Base-by-base conservation (phyloP, 92 coral and sea anemone genomes). In the Meandrina meandrites region DNA sequence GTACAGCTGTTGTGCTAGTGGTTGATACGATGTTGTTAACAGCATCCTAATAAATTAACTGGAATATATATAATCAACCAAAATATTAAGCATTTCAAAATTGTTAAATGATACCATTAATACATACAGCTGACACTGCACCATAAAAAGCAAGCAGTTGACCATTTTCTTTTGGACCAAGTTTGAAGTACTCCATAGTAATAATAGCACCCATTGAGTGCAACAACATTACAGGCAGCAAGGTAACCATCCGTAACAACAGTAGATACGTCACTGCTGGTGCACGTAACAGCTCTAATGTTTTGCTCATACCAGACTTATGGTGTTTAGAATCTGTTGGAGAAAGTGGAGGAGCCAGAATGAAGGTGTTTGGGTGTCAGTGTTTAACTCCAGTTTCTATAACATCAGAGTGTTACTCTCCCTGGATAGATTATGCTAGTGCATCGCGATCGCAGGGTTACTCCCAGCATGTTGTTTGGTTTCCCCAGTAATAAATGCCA, bases 91-190 rank as follows among this genome's bases (percentile, higher is more conserved):
- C 45, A 40, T 40, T 40, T 2, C 45, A 40, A 40, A 40, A 40
- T 40, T 40, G 6, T 40, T 40, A 40, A 40, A 40, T 40, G 6
- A 40, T 40, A 40, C 3, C 6, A 40, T 40, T 40, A 40, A 76
- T 21, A 79, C 91, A 78, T 89, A 89, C 91, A 51, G 86, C 86
- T 56, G 86, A 69, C 36, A 77, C 83, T 21, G 81, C 24, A 34
- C 91, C 91, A 64, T 84, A 35, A 19, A 57, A 66, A 1, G 91
- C 86, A 79, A 84, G 57, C 22, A 89, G 76, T 54, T 78, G 69
- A 78, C 91, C 91, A 79, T 84, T 82, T 57, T 89, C 88, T 8
- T 83, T 64, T 30, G 91, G 88, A 31, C 88, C 77, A 67, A 89
- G 74, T 68, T 84, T 79, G 62, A 89, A 89, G 5, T 66, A 79